Conservation (phyloP, 1,140 invertebrate species). For the Drusus annulatus region DNA sequence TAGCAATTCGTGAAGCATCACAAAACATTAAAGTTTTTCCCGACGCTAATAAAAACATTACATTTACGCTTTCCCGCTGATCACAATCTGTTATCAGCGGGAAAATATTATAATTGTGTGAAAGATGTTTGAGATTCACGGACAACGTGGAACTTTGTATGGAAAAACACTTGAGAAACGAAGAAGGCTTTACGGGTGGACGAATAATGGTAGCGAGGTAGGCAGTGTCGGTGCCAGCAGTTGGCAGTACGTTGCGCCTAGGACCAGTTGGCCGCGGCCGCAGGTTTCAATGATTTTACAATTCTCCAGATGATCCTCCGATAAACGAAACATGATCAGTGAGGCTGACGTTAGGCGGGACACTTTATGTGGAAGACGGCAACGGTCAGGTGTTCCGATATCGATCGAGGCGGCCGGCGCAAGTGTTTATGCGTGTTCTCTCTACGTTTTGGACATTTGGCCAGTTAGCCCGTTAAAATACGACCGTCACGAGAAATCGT, state of each 20-base stretch:
- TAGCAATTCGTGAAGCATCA: no score
- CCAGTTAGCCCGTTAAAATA: background rate
- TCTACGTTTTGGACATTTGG: constrained; percentile 3
- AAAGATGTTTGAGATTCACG: background rate
- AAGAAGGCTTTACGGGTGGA: background rate
- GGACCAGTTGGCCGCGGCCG: background rate
- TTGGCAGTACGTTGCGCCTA: constrained; percentile 4
- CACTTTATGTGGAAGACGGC: constrained; percentile 18
- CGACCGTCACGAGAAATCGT: background rate
- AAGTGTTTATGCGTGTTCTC: background rate
- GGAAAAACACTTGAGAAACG: background rate
- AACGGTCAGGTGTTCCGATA: constrained; percentile 26
- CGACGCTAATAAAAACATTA: no score
- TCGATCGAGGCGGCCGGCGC: background rate
- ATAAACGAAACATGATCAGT: constrained; percentile 31
- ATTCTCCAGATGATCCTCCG: background rate
- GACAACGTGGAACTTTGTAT: background rate
- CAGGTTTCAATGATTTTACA: constrained; percentile 15
- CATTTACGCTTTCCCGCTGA: no score
- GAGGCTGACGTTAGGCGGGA: constrained; percentile 19
- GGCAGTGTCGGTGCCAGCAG: background rate
- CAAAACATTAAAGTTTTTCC: no score
- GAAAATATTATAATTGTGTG: background rate
- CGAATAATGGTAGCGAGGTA: background rate
- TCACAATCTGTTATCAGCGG: no score